A percentile compares a stretch with the other conserved stretches of the same genome.
These are phyloP conservation scores for Prinia subflava DNA, from an alignment of 2,113 vertebrate species.

Conservation along the genomic window DNA sequence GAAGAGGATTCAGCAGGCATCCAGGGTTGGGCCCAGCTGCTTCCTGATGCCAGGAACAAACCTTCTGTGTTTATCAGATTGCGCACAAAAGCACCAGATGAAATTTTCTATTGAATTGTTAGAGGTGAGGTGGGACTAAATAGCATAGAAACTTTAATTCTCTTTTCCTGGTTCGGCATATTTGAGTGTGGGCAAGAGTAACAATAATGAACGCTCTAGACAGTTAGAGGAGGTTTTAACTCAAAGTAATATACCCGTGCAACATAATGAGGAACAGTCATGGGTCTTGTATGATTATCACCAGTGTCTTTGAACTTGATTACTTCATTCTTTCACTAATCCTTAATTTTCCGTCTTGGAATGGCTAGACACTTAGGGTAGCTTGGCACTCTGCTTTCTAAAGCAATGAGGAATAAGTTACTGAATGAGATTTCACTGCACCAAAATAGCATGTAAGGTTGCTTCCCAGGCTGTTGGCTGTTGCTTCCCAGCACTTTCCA, in stretches of 20 bases:
- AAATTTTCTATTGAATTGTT: not conserved
- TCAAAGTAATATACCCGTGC: not conserved
- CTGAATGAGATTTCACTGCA: not conserved
- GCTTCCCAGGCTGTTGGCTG: not conserved
- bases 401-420: not conserved
- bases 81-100: not conserved
- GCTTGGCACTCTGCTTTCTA: not conserved
- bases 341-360: not conserved
- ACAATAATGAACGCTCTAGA: not conserved
- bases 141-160: not conserved
- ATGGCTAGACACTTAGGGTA: not conserved
- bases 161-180: not conserved
- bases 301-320: not conserved
- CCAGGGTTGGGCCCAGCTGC: not conserved
- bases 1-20: not conserved
- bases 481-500: not conserved
- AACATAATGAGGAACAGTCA: not conserved
- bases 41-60: not conserved
- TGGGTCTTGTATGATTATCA: not conserved
- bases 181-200: not conserved
- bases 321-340: not conserved
- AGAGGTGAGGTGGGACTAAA: not conserved
- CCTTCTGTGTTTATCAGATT: not conserved
- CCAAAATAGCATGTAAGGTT: not conserved
- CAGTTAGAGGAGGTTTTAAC: not conserved